These are phyloP conservation scores for Calosoma granatense DNA, from an alignment of 1,140 invertebrate genomes.

Conservation along the genomic window DNA sequence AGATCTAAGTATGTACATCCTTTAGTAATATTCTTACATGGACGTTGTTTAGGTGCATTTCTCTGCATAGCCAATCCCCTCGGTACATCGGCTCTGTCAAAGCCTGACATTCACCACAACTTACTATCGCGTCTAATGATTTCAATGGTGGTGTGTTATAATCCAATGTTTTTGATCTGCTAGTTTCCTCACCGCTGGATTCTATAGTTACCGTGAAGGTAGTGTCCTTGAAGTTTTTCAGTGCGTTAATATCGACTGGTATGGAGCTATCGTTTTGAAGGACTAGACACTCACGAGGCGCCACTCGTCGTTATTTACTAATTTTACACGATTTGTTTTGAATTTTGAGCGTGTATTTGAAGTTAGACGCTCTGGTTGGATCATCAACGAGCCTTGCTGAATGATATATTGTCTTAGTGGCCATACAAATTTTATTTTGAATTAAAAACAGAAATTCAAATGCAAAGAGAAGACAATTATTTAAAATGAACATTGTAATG, in stretches of 20 bases:
- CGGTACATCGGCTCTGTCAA: too few species aligned
- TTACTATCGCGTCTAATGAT: too few species aligned
- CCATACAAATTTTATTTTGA: neutral
- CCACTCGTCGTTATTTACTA: neutral
- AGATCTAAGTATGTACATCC: too few species aligned
- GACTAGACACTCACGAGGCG: neutral
- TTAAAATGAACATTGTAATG: neutral
- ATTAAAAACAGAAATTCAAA: neutral
- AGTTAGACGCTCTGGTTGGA: neutral
- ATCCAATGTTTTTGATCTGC: too few species aligned
- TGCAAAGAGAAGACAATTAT: neutral
- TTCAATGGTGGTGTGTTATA: too few species aligned
- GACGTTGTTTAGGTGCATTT: too few species aligned
- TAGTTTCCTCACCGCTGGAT: too few species aligned
- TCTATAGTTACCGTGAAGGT: too few species aligned
- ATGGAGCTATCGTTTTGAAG: conserved; percentile 21
- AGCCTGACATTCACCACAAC: too few species aligned
- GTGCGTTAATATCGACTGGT: neutral
- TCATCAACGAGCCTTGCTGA: neutral
- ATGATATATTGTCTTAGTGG: neutral
- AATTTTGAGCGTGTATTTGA: neutral
- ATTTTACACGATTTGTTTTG: neutral
- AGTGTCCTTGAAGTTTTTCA: too few species aligned
- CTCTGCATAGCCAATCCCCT: too few species aligned
- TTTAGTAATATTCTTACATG: too few species aligned